phyloP scores from a whole-genome alignment of 2,113 vertebrate genomes.

The Columbina picui region DNA sequence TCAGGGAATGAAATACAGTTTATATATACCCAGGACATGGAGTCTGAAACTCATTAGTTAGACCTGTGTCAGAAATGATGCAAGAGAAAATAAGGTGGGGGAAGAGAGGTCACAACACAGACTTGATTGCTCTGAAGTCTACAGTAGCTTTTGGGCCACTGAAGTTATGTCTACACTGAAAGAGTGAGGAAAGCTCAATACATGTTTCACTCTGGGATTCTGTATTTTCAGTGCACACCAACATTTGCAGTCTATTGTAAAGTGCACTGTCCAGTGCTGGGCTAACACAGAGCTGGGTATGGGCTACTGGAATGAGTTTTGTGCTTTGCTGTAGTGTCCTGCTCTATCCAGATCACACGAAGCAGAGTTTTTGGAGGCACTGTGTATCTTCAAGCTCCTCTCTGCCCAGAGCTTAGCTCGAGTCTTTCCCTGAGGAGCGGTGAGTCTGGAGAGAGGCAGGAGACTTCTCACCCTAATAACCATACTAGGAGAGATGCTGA shows the following conservation, averaged over 20 bases:
- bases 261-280: background rate
- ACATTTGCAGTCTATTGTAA: background rate
- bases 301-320: background rate
- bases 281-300: background rate
- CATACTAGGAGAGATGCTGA: background rate
- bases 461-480: background rate
- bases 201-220: background rate
- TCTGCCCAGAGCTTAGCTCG: background rate
- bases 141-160: background rate
- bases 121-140: background rate
- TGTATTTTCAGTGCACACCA: background rate
- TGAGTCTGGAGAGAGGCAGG: background rate
- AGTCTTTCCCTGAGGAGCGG: background rate
- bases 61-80: background rate
- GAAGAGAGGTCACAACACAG: background rate
- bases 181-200: background rate
- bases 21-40: background rate
- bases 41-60: conserved; percentile 8
- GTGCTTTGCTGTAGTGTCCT: background rate
- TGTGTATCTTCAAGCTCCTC: background rate
- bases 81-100: background rate
- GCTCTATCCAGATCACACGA: background rate
- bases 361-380: background rate
- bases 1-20: background rate
- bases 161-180: background rate